Conservation (phyloP, 2,888 invertebrate genomes). For the Mythimna lalbum region DNA sequence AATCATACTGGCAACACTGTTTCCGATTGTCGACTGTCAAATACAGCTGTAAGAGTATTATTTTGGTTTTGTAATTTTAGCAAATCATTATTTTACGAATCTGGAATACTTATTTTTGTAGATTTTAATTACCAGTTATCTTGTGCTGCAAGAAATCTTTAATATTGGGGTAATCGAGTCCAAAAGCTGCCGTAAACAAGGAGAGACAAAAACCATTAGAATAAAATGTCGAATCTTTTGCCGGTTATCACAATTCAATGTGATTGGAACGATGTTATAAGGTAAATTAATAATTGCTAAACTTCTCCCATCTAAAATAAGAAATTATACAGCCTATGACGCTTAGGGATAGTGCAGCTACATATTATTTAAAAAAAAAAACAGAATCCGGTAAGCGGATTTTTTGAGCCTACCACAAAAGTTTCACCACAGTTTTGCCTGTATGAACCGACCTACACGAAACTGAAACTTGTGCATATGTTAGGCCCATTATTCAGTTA, state of each 20-base stretch:
- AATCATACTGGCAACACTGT: slow-evolving; percentile 17
- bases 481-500: no score
- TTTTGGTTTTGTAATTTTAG: slow-evolving; percentile 57
- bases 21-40: slow-evolving; percentile 6
- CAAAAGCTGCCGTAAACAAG: background rate
- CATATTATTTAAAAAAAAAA: no score
- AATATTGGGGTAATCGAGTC: background rate
- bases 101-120: slow-evolving; percentile 4
- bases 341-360: no score
- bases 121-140: slow-evolving; percentile 6
- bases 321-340: no score
- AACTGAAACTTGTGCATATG: no score
- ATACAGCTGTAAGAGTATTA: slow-evolving; percentile 40
- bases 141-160: background rate
- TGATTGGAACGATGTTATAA: slow-evolving; percentile 89
- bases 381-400: no score
- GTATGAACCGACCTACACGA: no score
- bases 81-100: slow-evolving; percentile 52
- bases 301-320: no score
- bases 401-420: no score
- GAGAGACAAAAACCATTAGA: background rate
- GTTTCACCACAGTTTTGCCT: no score
- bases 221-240: slow-evolving; percentile 71
- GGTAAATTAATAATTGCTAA: slow-evolving; percentile 70
- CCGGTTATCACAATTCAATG: slow-evolving; percentile 88